phyloP scores from a whole-genome alignment of 2,797 vertebrate species.

The Lepus oiostolus region DNA sequence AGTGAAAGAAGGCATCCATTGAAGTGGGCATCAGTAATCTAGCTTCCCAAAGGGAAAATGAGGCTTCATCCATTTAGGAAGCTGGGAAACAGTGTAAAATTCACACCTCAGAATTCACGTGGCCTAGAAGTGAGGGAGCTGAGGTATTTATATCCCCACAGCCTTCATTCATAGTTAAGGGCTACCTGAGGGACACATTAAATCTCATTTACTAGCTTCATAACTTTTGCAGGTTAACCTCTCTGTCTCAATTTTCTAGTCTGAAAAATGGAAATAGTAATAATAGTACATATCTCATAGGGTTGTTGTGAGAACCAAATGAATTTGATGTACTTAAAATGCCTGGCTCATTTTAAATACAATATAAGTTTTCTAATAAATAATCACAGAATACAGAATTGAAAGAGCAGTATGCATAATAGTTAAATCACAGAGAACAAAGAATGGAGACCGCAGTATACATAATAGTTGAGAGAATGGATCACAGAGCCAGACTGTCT shows the following conservation, averaged over 20 bases:
- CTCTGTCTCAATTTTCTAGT: background rate
- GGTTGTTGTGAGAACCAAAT: background rate
- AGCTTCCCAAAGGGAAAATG: background rate
- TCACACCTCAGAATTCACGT: background rate
- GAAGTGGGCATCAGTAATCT: background rate
- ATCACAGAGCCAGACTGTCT: background rate
- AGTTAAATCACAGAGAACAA: background rate
- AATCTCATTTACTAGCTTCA: background rate
- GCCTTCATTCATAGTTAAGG: background rate
- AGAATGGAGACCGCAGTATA: background rate
- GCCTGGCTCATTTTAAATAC: slow-evolving; percentile 14
- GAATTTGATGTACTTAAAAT: background rate
- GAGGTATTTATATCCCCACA: background rate
- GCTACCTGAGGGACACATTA: background rate
- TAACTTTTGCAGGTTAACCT: background rate
- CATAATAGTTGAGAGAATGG: background rate
- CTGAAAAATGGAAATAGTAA: background rate
- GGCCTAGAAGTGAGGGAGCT: background rate
- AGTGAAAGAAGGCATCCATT: background rate
- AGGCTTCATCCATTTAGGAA: background rate
- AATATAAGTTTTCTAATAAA: background rate
- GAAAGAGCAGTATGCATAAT: background rate
- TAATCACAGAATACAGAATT: background rate
- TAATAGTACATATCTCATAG: background rate
- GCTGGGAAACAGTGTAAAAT: background rate